Conservation (phyloP, 2,888 invertebrate genomes). For the Patella pellucida region DNA sequence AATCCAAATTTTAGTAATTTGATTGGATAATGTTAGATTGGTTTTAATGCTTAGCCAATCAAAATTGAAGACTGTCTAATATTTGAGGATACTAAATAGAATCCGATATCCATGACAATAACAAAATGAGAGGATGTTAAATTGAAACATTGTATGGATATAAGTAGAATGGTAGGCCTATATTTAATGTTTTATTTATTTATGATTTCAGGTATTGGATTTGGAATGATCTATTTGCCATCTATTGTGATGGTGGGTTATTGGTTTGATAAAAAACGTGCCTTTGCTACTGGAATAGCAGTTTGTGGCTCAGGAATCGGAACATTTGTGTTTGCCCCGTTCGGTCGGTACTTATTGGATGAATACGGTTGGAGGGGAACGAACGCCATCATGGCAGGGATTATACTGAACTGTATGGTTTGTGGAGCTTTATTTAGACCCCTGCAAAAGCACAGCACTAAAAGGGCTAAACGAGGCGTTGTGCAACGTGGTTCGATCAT, state of each 20-base stretch:
- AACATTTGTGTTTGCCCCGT: slow-evolving; percentile 85
- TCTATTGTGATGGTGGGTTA: slow-evolving; percentile 94
- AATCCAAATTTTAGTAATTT: too few species aligned
- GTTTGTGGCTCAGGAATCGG: slow-evolving; percentile 97
- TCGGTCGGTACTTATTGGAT: slow-evolving; percentile 69
- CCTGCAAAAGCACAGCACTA: slow-evolving; percentile 72
- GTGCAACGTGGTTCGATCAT: slow-evolving; percentile 62
- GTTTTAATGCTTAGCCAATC: too few species aligned
- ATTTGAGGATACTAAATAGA: too few species aligned
- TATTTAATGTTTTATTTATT: too few species aligned
- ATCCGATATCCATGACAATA: too few species aligned
- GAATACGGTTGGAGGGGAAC: slow-evolving; percentile 80
- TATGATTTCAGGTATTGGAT: slow-evolving; percentile 77
- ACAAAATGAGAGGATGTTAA: too few species aligned
- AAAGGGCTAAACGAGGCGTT: slow-evolving; percentile 4
- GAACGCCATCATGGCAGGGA: slow-evolving; percentile 83
- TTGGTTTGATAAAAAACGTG: slow-evolving; percentile 96
- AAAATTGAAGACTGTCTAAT: too few species aligned
- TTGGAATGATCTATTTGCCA: slow-evolving; percentile 94
- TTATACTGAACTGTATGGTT: slow-evolving; percentile 82
- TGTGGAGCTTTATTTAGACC: slow-evolving; percentile 89
- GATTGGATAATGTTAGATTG: too few species aligned
- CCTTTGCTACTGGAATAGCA: slow-evolving; percentile 93
- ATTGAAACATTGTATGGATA: too few species aligned
- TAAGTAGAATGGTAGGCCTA: too few species aligned